Evolutionary conservation across 2,797 vertebrate species (phyloP), one percentile per base, ranked within the genome.

Genomic region (Enteromius argenteus): DNA sequence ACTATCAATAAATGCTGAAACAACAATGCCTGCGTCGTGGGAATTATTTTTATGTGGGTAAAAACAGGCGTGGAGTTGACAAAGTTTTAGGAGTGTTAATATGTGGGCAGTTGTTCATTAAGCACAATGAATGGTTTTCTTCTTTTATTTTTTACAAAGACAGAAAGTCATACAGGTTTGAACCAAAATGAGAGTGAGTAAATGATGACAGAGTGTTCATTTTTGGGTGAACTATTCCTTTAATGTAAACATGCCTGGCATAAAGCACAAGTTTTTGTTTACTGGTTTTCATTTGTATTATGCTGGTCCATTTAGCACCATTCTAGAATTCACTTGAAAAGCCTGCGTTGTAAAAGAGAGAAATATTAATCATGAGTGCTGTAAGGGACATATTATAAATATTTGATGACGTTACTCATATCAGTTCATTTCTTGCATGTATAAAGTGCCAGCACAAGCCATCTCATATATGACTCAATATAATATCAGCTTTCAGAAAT

Each of bases 1-100:
- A 56, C n/a, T 72, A 44, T 56, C 27, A 60, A 69, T 72, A 51
- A 62, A 30, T 64, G 39, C 39, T 62, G 3, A 81, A 81, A 73
- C 69, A 81, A 23, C 68, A 62, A 21, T 4, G 21, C 39, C 39
- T 73, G 39, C 35, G 56, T 39, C 27, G 5, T 35, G 53, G 53
- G 53, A 62, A 46, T 62, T 27, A 39, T 35, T n/a, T 81, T 72
- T 44, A n/a, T 81, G 37, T 81, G 72, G 32, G 11, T 5, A 17
- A 39, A 27, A 74, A 72, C 10, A 67, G 60, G 62, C 0, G 77
- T 79, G 60, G 39, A n/a, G 68, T n/a, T 64, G 27, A 49, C 1
- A 11, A 49, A 15, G 21, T 58, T 81, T 71, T 64, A 60, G 39
- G 53, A 21, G 39, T 32, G 37, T 62, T 44, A 19, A 17, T 44